Base-by-base conservation (phyloP, 2,888 invertebrate genomes). In the Drosophila merina region DNA sequence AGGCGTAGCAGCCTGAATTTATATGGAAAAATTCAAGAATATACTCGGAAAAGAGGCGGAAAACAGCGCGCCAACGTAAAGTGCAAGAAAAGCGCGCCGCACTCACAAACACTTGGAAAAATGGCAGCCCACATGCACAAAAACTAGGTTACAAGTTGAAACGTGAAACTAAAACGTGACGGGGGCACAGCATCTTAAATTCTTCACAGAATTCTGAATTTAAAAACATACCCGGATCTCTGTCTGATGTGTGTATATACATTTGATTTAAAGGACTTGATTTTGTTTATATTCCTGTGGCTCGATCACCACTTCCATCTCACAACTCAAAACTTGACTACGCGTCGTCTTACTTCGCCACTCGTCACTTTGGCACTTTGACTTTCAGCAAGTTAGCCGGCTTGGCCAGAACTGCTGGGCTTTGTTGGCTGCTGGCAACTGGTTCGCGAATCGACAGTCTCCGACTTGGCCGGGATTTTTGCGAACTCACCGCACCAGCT, bases 141-240 rank as follows among this genome's bases (percentile, higher is more conserved):
- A 77, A 84, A 86, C 68, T 86, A 74, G 83, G 83, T 84, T 84
- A 80, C 72, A 86, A 79, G 74, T 78, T 73, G 70, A 68, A 80
- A 78, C 75, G 74, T 78, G 59, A 75, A 83, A 75, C 77, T 68
- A 67, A 72, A 78, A 71, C 76, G 67, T 72, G 63, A 60, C 51
- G 76, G 51, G 60, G 73, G 64, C 14, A 48, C 31, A 40, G 14
- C n/a, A n/a, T 42, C 25, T 68, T 62, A 28, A 69, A 62, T 48
- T 68, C 57, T 51, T 5, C 1, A 9, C 6, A 26, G 1, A 3
- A 31, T 56, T 67, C 14, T 69, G 49, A 42, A 28, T 28, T 28
- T 28, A 28, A 28, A 28, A 77, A 82, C 82, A 75, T 85, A 85
- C 85, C 85, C 59, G 47, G 70, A 2, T 8, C 14, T 42, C 8